Percentiles rank a stretch among this genome's conserved stretches.
These are phyloP conservation scores for Nycticryphes semicollaris DNA, from an alignment of 2,113 vertebrate genomes.

Conservation along the genomic window DNA sequence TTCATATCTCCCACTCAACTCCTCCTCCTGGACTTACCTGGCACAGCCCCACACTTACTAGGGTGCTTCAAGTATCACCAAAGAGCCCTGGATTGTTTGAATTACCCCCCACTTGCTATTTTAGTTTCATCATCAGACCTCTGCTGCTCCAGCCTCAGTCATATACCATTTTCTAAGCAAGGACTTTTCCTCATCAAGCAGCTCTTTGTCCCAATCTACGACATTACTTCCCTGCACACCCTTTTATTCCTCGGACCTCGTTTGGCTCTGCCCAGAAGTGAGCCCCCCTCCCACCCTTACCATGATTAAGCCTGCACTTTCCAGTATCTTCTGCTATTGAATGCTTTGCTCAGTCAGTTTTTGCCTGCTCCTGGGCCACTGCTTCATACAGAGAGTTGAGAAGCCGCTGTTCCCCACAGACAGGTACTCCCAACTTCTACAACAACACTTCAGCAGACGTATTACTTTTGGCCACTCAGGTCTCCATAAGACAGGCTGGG, in stretches of 20 bases:
- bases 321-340: neutral
- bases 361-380: neutral
- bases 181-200: neutral
- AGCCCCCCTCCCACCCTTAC: neutral
- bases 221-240: neutral
- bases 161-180: neutral
- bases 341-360: neutral
- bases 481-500: neutral
- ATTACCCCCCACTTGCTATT: neutral
- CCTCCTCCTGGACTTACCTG: neutral
- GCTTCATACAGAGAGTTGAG: neutral
- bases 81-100: neutral
- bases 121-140: neutral
- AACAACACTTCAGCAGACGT: accelerated
- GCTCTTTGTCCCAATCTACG: neutral
- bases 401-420: neutral
- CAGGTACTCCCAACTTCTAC: neutral
- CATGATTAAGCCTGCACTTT: neutral
- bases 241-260: neutral
- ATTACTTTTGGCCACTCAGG: neutral
- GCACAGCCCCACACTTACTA: neutral
- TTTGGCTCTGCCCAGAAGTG: neutral
- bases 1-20: neutral
- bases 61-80: neutral
- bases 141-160: neutral